Evolutionary conservation across 1,140 invertebrate species (phyloP), one percentile per base, ranked within the genome.

Genomic region (Drosophila ohnishii): DNA sequence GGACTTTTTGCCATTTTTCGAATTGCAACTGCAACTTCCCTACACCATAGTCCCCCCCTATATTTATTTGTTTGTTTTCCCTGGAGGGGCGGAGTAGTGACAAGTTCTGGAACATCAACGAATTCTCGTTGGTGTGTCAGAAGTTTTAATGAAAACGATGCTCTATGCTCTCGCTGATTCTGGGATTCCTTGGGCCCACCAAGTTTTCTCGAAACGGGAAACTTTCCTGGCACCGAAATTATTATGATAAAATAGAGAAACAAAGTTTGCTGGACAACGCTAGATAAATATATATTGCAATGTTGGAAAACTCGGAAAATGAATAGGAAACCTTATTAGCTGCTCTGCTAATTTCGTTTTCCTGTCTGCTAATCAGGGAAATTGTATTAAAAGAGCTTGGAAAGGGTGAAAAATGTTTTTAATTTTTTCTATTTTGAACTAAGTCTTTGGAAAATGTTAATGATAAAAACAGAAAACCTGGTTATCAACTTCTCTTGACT

Each of bases 61-160:
- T 37, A 37, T 40, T 16, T 30, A 35, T 53, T 53, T 53, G 51
- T 55, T 71, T 79, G 48, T 59, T 55, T 75, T 75, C 50, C 32
- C 25, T 39, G 44, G 35, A 19, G 47, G 60, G 60, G 40, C n/a
- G 79, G 45, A 28, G 35, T 28, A 55, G 19, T 55, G 51, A 55
- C 51, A 55, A 55, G 51, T 55, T 55, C 35, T n/a, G 51, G 44
- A 67, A 34, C 67, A 71, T 70, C 67, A 59, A 71, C 69, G 69
- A 72, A 71, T 71, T 59, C 44, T 59, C 44, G 22, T 47, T 47
- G 78, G 72, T 81, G 57, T 74, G 74, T 73, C 60, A 72, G 48
- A 82, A 82, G 48, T 82, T 82, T 82, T 82, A 82, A 82, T 82
- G 79, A 78, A 81, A 82, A 59, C 69, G 66, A 53, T 67, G 34